These are phyloP conservation scores for Hyposoter didymator DNA, from an alignment of 2,888 invertebrate species.

Conservation along the genomic window DNA sequence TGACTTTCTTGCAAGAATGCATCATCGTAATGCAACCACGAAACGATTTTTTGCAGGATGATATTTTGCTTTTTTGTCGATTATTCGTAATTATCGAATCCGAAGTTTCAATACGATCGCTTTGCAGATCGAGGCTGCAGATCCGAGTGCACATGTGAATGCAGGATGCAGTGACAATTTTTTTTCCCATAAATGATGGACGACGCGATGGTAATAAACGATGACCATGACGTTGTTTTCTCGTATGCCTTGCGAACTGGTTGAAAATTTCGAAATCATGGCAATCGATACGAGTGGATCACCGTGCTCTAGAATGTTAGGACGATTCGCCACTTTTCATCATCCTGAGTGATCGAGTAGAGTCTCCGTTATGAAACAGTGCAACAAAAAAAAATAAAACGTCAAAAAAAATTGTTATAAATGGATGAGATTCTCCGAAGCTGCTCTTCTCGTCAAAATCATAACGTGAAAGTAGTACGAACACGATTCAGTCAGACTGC, in stretches of 20 bases:
- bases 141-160: slow-evolving; percentile 19
- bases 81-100: slow-evolving; percentile 19
- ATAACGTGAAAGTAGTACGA: slow-evolving; percentile 41
- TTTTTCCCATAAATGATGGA: slow-evolving; percentile 11
- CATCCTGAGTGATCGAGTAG: slow-evolving; percentile 17
- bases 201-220: slow-evolving; percentile 32
- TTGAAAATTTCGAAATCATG: slow-evolving; percentile 40
- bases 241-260: background rate
- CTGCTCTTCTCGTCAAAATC: background rate
- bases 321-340: background rate
- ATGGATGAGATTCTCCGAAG: slow-evolving; percentile 24
- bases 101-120: slow-evolving; percentile 30
- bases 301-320: slow-evolving; percentile 66
- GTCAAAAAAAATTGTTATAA: background rate
- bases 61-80: slow-evolving; percentile 7
- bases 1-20: background rate
- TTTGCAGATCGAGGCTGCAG: background rate
- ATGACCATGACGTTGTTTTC: slow-evolving; percentile 23
- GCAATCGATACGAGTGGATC: slow-evolving; percentile 59
- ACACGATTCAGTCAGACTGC: slow-evolving; percentile 39
- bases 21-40: background rate
- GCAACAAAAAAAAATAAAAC: background rate
- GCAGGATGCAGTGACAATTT: slow-evolving; percentile 13
- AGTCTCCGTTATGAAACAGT: slow-evolving; percentile 13
- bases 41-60: background rate